These are phyloP conservation scores for Formica exsecta DNA, from an alignment of 1,140 invertebrate species.

Conservation along the genomic window DNA sequence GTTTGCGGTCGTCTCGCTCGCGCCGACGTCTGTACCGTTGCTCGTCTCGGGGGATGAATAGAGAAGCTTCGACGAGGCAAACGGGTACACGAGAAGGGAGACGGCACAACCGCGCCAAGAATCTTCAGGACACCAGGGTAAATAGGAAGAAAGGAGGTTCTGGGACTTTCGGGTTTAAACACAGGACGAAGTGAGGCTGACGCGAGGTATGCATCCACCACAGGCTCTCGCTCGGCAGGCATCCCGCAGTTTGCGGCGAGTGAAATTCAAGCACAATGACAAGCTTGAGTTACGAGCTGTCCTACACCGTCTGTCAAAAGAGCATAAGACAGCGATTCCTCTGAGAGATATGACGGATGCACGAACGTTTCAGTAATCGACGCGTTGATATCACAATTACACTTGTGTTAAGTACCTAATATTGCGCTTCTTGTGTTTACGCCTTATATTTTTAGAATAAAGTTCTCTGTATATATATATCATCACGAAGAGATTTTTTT, in stretches of 20 bases:
- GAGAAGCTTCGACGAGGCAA: constrained; percentile 27
- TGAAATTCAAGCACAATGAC: constrained; percentile 6
- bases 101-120: constrained; percentile 50
- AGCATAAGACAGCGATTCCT: constrained; percentile 1
- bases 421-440: background rate
- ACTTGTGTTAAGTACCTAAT: background rate
- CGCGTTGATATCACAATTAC: background rate
- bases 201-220: constrained; percentile 18
- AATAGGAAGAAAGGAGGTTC: constrained; percentile 34
- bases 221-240: background rate
- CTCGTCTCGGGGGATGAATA: constrained; percentile 57
- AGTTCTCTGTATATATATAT: too few relatives aligned
- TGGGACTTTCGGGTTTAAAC: constrained; percentile 47
- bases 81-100: constrained; percentile 10
- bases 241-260: constrained; percentile 14
- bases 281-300: background rate
- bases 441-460: too few relatives aligned
- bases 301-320: background rate
- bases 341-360: background rate
- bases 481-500: too few relatives aligned
- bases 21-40: constrained; percentile 21
- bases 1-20: constrained; percentile 55
- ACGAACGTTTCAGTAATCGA: background rate
- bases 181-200: background rate
- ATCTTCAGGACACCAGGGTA: constrained; percentile 31